Evolutionary conservation across 2,797 vertebrate genomes (phyloP), one percentile per base, ranked within the genome.

Genomic region (Gallinago nigripennis): DNA sequence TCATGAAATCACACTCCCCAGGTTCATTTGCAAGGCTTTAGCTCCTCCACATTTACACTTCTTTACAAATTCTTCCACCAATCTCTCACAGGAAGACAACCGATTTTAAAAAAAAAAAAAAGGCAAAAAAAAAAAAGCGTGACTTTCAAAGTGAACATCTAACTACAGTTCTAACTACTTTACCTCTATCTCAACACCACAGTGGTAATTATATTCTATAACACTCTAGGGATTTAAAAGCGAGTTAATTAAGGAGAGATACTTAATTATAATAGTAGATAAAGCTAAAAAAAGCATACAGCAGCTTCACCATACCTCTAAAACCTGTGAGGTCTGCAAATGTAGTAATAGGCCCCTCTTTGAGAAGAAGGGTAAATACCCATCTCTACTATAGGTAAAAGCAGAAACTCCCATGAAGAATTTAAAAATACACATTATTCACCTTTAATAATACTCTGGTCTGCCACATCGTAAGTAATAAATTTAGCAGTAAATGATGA

Each of bases 191-290:
- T 73, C 66, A 94, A 78, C 0, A 8, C 8, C 2, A 6, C 18
- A n/a, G 56, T 5, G 15, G 33, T 86, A 94, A 95, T 92, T 89
- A 71, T 0, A 1, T n/a, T 77, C 60, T 56, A 3, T 68, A 91
- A 91, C 20, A 64, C 71, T 56, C 72, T 1, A 66, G n/a, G 45
- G 87, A 94, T 77, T 89, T 82, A 82, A 53, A 57, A 64, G 11
- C 53, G 6, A 50, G 61, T 50, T 83, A 86, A 86, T 24, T 31
- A 87, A 82, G n/a, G 23, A 92, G 46, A 90, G 51, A 70, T 60
- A 76, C 20, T 69, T 87, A 84, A 84, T 84, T 82, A 35, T 27
- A 93, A 60, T 13, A 73, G 39, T 27, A 92, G 48, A 64, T 33
- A 80, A 4, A 13, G 27, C 25, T 50, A 4, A 53, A 83, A 53